Base-by-base conservation (phyloP, 92 coral and sea anemone species). In the Phenganax stokvisi region DNA sequence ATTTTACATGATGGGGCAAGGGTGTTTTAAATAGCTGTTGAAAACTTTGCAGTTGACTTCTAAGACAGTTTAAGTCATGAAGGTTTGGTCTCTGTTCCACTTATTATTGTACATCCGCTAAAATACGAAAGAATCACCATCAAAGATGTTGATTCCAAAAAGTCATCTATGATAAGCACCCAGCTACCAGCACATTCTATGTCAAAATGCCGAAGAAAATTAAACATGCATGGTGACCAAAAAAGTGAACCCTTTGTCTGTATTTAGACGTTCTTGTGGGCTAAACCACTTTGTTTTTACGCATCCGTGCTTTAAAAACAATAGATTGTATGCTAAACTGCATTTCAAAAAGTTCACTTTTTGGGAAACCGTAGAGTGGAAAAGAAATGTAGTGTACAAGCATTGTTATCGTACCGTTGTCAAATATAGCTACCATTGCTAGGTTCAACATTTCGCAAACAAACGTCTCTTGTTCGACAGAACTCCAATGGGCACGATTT, bases 371-470 rank as follows among this genome's bases (percentile, higher is more conserved):
- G 27, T 37, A n/a, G 31, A 37, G 27, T 62, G 27, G 10, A 8
- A 70, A 9, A 9, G 12, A 15, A 70, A 29, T 10, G 75, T 17
- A 17, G 20, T 51, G 27, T 66, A 17, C 10, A 37, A 66, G 37
- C 16, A 31, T 30, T 31, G 75, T 15, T 31, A 71, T 6, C 66
- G 31, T 74, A 74, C 79, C 79, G 16, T 74, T 28, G 8, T 74
- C 66, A 29, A 51, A 44, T 16, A 55, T 31, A 10, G 79, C 44
- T 29, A 56, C 29, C 29, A 25, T 56, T 53, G 58, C 79, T 16
- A 74, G 63, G 62, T 74, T 74, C 63, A 74, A 52, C 79, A 74
- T 74, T 74, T 74, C 79, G 51, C 12, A 25, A 57, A 74, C 63
- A 74, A 74, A 74, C 51, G 59, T 55, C 62, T 57, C 79, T 16